A percentile compares a stretch with the other conserved stretches of the same genome.
Conservation (phyloP, 2,113 vertebrate genomes). For the Castor canadensis region DNA sequence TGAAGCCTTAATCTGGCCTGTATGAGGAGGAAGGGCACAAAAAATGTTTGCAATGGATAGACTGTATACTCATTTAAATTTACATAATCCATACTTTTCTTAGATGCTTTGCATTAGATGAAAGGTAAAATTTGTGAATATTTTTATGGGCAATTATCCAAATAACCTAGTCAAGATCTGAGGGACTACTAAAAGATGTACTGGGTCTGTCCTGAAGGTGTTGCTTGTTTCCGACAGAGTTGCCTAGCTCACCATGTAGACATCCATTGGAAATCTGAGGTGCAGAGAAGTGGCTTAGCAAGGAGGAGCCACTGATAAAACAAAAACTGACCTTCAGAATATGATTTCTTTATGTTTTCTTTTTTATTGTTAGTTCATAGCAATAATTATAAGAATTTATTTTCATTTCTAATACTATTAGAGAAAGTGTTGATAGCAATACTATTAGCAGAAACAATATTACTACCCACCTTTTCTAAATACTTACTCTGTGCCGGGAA, state of each 20-base stretch:
- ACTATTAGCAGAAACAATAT: neutral
- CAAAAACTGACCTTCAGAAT: neutral
- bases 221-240: neutral
- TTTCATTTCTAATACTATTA: neutral
- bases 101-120: neutral
- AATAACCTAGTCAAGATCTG: neutral
- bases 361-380: neutral
- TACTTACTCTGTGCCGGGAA: neutral
- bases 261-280: neutral
- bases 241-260: neutral
- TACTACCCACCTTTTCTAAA: neutral
- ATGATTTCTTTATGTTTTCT: neutral
- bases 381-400: neutral
- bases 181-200: neutral
- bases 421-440: neutral
- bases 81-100: neutral
- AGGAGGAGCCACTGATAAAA: neutral
- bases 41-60: neutral
- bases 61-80: neutral
- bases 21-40: neutral
- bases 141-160: neutral
- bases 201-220: neutral
- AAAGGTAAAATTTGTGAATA: neutral
- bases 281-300: neutral
- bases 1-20: neutral